Base-by-base conservation (phyloP, 2,113 vertebrate species). In the Elgaria multicarinata region DNA sequence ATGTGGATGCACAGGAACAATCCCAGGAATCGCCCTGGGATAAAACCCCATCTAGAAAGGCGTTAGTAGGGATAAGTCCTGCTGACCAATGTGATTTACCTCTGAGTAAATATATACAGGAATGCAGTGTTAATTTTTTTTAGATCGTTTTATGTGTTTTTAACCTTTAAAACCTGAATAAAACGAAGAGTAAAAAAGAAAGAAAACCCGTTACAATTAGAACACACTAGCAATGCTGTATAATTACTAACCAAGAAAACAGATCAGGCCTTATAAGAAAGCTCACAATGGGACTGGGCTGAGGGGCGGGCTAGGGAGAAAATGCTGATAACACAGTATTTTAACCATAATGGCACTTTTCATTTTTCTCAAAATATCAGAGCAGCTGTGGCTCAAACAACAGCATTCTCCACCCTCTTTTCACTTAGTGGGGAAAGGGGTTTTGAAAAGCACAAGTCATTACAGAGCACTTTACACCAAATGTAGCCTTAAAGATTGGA, bases 311-410 rank as follows among this genome's bases (percentile, higher is more conserved):
- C 39, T 18, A 16, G n/a, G 69, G 7, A 31, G 55, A 31, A 36
- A 82, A 62, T 82, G 87, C 87, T 88, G 87, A 82, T 64, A 81
- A 26, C 50, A 88, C 78, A 88, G 53, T 42, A 88, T 82, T 88
- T 82, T 82, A 72, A 87, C 46, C 64, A 50, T 69, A 81, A 67
- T 58, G 46, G 66, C 28, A 81, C 46, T 87, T 87, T 87, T 87
- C 87, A n/a, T 72, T 46, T 72, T 58, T 31, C 78, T 74, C 78
- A 88, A 88, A 82, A 81, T 88, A 72, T 62, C 87, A 82, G 67
- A 82, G 87, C 87, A 88, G 87, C 87, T 83, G 87, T 83, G 87
- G 10, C 28, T 64, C 84, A 74, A 74, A 90, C 39, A 90, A 82
- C 42, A 80, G 53, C 55, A 3, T 86, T 64, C 67, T n/a, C 53